Conservation (phyloP, 2,113 vertebrate species). For the Catharus bicknelli region DNA sequence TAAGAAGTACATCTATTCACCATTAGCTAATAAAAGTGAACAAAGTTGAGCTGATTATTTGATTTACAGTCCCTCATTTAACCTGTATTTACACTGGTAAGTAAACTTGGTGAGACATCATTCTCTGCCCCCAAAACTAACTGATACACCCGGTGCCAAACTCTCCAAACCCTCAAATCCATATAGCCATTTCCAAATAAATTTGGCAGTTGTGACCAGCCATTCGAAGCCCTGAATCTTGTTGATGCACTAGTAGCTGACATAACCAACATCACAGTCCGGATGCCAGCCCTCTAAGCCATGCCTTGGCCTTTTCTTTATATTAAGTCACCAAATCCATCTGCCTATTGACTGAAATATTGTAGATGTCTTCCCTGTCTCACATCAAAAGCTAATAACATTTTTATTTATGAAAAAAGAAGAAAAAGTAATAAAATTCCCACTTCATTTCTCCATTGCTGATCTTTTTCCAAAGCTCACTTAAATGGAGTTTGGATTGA, state of each 20-base stretch:
- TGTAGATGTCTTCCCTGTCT: background rate
- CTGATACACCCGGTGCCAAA: background rate
- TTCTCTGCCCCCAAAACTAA: background rate
- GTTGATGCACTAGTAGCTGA: background rate
- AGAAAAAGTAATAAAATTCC: background rate
- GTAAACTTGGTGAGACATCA: background rate
- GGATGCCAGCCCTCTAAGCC: rapidly evolving
- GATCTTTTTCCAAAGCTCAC: background rate
- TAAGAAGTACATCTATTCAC: background rate
- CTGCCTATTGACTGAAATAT: background rate
- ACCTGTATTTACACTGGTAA: background rate
- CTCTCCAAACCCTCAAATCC: background rate
- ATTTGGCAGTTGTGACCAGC: background rate
- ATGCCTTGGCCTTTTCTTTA: background rate
- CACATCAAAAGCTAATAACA: background rate
- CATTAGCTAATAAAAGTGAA: background rate
- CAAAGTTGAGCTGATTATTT: background rate
- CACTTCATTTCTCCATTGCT: background rate
- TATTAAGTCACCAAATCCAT: background rate
- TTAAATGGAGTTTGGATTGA: background rate
- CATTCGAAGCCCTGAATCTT: background rate
- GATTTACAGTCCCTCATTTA: background rate
- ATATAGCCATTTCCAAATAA: background rate
- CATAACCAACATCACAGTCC: background rate
- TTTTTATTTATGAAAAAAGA: background rate